Conservation (phyloP, 1,140 invertebrate species). For the Drosophila setifemur region DNA sequence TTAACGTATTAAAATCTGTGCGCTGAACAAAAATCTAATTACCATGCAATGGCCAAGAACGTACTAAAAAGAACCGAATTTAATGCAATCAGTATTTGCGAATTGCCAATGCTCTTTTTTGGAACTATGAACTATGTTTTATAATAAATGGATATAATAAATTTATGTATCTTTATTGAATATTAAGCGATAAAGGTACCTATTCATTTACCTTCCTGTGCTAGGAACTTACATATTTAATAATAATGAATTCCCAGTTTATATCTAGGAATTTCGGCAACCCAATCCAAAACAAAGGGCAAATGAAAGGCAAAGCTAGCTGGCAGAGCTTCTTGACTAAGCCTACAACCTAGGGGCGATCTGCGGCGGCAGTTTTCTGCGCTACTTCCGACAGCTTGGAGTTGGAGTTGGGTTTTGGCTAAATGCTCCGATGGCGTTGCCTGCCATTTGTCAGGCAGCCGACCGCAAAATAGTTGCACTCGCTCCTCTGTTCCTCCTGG, state of each 20-base stretch:
- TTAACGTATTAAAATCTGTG: slow-evolving; percentile 79
- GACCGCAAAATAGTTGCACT: slow-evolving; percentile 78
- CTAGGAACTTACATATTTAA: too few species aligned
- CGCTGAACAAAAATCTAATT: slow-evolving; percentile 76
- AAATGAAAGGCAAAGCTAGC: background rate
- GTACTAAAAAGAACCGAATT: background rate
- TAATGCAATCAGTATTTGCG: background rate
- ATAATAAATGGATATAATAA: too few species aligned
- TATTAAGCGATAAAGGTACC: too few species aligned
- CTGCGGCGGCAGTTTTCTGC: slow-evolving; percentile 31
- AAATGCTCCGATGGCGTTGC: slow-evolving; percentile 73
- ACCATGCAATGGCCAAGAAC: slow-evolving; percentile 27
- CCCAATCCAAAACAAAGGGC: background rate
- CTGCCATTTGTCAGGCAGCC: slow-evolving; percentile 76
- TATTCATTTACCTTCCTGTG: too few species aligned
- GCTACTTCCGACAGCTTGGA: slow-evolving; percentile 39
- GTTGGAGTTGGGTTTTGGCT: slow-evolving; percentile 65
- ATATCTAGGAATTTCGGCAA: background rate
- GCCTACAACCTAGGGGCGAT: slow-evolving; percentile 38
- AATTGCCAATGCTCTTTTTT: slow-evolving; percentile 5
- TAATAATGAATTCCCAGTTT: too few species aligned
- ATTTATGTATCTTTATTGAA: too few species aligned
- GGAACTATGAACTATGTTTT: too few species aligned
- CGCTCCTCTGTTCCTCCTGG: slow-evolving; percentile 41
- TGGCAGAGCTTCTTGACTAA: slow-evolving; percentile 5